A percentile compares a stretch with the other conserved stretches of the same genome.
phyloP scores from a whole-genome alignment of 1,140 invertebrate species.

The Drosophila gunungcola region DNA sequence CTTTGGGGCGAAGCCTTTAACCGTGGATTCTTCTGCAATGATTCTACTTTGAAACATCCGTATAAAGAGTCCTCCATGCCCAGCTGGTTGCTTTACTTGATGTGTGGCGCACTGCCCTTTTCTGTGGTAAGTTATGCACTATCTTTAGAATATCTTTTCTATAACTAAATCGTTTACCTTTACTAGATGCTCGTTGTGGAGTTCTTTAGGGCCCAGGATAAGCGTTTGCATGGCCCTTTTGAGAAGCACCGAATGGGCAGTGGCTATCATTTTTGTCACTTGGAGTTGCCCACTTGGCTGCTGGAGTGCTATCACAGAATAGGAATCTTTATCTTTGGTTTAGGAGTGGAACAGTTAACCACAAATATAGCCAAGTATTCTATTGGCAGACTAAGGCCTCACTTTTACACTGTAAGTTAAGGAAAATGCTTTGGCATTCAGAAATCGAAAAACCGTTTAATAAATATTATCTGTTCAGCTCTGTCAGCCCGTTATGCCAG shows the following conservation, averaged over 20 bases:
- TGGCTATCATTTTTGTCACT: conserved; percentile 85
- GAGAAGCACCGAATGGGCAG: conserved; percentile 22
- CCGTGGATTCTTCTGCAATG: conserved; percentile 97
- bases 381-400: conserved; percentile 95
- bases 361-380: conserved; percentile 97
- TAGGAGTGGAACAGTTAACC: conserved; percentile 91
- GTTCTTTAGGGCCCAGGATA: conserved; percentile 69
- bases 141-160: no score
- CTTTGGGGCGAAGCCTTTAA: conserved; percentile 91
- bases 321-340: conserved; percentile 93
- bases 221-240: conserved; percentile 12
- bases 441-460: no score
- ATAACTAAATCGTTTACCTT: background rate
- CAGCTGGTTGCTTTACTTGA: conserved; percentile 90
- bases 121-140: conserved; percentile 87
- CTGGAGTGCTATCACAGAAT: conserved; percentile 89
- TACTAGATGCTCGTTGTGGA: conserved; percentile 69
- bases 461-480: conserved; percentile 81
- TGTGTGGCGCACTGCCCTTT: conserved; percentile 90
- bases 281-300: conserved; percentile 89
- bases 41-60: conserved; percentile 95
- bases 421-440: no score
- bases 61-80: conserved; percentile 92
- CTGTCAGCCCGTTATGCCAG: conserved; percentile 87
- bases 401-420: conserved; percentile 90